A percentile compares a stretch with the other conserved stretches of the same genome.
These are phyloP conservation scores for Anoplophora glabripennis DNA, from an alignment of 1,140 invertebrate genomes.

Conservation along the genomic window DNA sequence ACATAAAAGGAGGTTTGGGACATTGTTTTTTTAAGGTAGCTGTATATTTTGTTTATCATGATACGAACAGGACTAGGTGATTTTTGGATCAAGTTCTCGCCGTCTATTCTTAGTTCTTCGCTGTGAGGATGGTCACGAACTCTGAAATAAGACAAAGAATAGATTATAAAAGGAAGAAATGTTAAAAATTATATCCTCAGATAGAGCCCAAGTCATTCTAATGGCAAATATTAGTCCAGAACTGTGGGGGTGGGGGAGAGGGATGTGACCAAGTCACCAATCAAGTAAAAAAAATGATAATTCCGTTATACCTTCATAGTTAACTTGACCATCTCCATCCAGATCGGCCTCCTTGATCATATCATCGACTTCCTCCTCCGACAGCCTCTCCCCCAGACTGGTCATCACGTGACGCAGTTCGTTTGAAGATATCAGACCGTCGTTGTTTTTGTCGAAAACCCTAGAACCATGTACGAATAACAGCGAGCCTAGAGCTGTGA, in stretches of 20 bases:
- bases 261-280: too few species aligned
- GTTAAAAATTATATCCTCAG: too few species aligned
- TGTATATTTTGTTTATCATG: neutral
- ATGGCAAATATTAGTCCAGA: too few species aligned
- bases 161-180: too few species aligned
- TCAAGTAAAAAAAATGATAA: conserved; percentile 1
- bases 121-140: conserved; percentile 60
- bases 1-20: conserved; percentile 3
- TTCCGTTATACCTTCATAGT: conserved; percentile 65
- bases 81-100: conserved; percentile 35
- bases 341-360: conserved; percentile 92
- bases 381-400: conserved; percentile 87
- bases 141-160: conserved; percentile 56
- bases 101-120: conserved; percentile 40
- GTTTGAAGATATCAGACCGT: conserved; percentile 84
- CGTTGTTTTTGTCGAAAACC: conserved; percentile 91
- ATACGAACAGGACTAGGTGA: neutral
- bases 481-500: neutral
- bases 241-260: too few species aligned
- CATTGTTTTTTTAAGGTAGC: neutral
- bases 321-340: conserved; percentile 85
- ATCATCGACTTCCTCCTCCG: conserved; percentile 87
- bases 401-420: conserved; percentile 94
- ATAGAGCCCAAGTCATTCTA: too few species aligned
- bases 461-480: conserved; percentile 46